These are phyloP conservation scores for Drosophila mojavensis DNA, from an alignment of 1,140 invertebrate genomes.

Conservation along the genomic window DNA sequence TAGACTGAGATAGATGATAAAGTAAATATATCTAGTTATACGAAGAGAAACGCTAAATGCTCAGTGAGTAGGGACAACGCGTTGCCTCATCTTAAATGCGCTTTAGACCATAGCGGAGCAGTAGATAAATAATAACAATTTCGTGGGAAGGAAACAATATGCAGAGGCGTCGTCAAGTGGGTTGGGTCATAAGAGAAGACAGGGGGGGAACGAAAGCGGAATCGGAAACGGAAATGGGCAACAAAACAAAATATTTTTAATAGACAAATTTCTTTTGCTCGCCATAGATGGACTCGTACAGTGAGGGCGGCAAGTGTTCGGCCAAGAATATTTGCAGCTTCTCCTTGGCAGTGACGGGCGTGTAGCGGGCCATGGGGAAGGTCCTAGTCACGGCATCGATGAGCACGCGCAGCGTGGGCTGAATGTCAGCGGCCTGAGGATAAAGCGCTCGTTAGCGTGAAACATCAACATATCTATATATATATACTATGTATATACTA, in stretches of 20 bases:
- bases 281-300: conserved; percentile 88
- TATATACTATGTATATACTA: no score
- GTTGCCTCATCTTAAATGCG: conserved; percentile 58
- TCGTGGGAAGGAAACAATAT: conserved; percentile 28
- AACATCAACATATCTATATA: conserved; percentile 9
- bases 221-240: conserved; percentile 3
- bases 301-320: conserved; percentile 90
- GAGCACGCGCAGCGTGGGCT: conserved; percentile 88
- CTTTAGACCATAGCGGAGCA: conserved; percentile 41
- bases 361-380: conserved; percentile 91
- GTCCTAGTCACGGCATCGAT: conserved; percentile 91
- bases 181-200: background rate
- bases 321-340: conserved; percentile 91
- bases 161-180: conserved; percentile 18
- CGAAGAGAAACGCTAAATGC: conserved; percentile 62
- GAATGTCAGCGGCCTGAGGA: conserved; percentile 88
- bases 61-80: conserved; percentile 40
- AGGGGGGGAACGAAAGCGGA: background rate
- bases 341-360: conserved; percentile 90
- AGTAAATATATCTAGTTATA: conserved; percentile 16
- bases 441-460: conserved; percentile 2
- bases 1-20: background rate
- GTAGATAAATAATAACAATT: conserved; percentile 46
- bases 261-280: conserved; percentile 77
- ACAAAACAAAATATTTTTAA: conserved; percentile 31